Percentiles rank a stretch among this genome's conserved stretches.
Evolutionary conservation across 2,797 vertebrate species (phyloP).

Genomic region (Pipistrellus nathusii): DNA sequence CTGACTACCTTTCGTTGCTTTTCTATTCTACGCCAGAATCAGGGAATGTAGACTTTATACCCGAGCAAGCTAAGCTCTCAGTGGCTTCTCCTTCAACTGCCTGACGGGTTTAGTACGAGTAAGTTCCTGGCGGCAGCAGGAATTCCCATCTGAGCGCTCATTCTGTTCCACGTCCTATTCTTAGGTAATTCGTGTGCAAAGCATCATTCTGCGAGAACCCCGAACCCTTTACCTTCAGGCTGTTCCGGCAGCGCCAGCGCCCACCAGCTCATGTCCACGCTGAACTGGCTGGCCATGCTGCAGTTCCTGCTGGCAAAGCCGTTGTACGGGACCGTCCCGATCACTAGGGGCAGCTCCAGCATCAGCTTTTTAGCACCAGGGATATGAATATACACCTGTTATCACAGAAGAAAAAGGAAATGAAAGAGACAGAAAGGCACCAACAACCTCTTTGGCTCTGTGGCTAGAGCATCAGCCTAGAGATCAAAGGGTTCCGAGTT

Average conservation of each 20-base stretch:
- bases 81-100: background rate
- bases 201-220: background rate
- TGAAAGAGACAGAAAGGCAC: background rate
- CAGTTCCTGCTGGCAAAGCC: constrained; percentile 89
- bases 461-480: too few relatives aligned
- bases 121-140: rapidly evolving
- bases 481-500: too few relatives aligned
- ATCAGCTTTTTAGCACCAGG: constrained; percentile 91
- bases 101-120: too few relatives aligned
- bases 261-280: constrained; percentile 90
- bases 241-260: constrained; percentile 89
- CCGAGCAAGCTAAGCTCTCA: background rate
- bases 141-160: rapidly evolving
- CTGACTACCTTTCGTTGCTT: background rate
- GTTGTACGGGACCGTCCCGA: constrained; percentile 90
- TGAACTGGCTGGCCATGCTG: constrained; percentile 87
- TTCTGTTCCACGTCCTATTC: rapidly evolving
- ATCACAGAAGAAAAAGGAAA: background rate
- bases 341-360: constrained; percentile 91
- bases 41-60: background rate
- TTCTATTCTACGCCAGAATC: background rate
- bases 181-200: rapidly evolving
- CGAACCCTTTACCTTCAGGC: constrained; percentile 89
- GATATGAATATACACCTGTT: constrained; percentile 91
- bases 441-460: background rate